Conservation (phyloP, 2,888 invertebrate genomes). For the Branchinecta sandiegonensis region DNA sequence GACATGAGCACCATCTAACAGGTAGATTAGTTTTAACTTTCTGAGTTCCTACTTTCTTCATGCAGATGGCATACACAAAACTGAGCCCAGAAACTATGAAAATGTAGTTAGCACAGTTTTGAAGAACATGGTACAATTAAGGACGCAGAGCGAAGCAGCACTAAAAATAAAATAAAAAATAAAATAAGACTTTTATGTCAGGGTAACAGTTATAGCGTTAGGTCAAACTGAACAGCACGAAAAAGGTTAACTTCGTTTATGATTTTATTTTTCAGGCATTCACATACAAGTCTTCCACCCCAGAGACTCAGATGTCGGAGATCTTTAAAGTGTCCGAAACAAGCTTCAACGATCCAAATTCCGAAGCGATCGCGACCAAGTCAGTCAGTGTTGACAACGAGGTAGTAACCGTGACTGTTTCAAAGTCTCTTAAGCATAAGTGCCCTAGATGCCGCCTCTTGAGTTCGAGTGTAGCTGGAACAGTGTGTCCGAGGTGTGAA, state of each 20-base stretch:
- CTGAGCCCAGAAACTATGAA: no score
- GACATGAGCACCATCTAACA: no score
- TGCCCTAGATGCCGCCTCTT: slow-evolving; percentile 12
- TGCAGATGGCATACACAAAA: no score
- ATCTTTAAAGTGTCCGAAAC: slow-evolving; percentile 9
- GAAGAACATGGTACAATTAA: no score
- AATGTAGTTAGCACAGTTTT: no score
- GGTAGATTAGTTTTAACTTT: no score
- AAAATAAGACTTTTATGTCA: background rate
- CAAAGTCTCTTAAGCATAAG: background rate
- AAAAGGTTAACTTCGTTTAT: background rate
- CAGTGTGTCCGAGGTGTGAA: background rate
- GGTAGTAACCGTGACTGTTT: background rate
- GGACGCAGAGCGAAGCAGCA: background rate
- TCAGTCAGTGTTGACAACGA: background rate
- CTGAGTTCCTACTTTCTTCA: no score
- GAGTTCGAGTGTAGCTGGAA: background rate
- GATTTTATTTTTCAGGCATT: background rate
- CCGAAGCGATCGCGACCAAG: background rate
- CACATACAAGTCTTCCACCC: background rate
- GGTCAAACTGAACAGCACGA: no score
- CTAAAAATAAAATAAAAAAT: background rate
- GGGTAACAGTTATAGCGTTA: background rate
- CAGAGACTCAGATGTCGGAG: background rate
- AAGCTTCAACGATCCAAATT: background rate